Percentiles rank a stretch among this genome's conserved stretches.
phyloP scores from a whole-genome alignment of 2,113 vertebrate genomes.

The Sus scrofa region DNA sequence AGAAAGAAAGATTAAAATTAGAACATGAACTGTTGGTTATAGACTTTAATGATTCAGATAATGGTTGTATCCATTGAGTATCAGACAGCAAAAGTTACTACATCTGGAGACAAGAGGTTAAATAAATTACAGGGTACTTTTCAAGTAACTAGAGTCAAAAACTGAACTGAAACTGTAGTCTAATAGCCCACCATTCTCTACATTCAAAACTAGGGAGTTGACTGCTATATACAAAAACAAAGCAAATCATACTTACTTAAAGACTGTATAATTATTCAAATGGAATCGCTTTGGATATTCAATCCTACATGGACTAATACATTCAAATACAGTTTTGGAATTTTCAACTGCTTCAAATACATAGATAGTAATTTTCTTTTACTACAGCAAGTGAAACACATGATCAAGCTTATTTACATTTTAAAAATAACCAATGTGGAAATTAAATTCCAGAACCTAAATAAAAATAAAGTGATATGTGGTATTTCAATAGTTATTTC shows the following conservation, averaged over 20 bases:
- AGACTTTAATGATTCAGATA: not conserved
- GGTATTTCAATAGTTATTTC: conserved; percentile 10
- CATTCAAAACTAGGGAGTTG: not conserved
- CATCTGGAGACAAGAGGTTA: not conserved
- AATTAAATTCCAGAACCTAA: conserved; percentile 8
- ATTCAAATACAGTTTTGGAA: conserved; percentile 4
- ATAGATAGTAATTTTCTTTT: not conserved
- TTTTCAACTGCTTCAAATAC: not conserved
- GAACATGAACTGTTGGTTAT: not conserved
- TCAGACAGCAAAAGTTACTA: not conserved
- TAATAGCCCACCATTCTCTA: not conserved
- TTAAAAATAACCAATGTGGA: not conserved
- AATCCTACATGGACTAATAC: not conserved
- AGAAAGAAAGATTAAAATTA: not conserved
- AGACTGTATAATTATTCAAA: not conserved
- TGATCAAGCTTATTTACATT: not conserved
- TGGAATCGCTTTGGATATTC: not conserved
- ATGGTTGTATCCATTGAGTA: not conserved
- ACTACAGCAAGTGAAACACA: not conserved
- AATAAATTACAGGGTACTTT: not conserved
- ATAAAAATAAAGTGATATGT: not conserved
- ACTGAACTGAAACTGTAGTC: not conserved
- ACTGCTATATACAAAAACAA: not conserved
- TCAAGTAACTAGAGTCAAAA: not conserved
- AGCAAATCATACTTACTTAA: conserved; percentile 44